These are phyloP conservation scores for Tipula unca DNA, from an alignment of 2,888 invertebrate species.

Conservation along the genomic window DNA sequence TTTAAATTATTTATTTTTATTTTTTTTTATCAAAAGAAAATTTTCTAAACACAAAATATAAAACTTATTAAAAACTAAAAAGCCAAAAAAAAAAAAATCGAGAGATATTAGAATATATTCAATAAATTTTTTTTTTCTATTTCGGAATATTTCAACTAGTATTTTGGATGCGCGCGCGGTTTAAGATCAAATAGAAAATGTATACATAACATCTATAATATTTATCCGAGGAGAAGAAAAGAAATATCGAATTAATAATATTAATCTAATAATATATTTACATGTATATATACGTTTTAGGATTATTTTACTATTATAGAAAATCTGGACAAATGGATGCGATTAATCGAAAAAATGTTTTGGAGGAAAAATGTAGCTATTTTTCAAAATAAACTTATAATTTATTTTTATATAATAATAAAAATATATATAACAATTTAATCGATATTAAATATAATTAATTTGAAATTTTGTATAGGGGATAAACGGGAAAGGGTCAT, in stretches of 20 bases:
- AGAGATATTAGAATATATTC: neutral
- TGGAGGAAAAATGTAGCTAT: neutral
- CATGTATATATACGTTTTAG: neutral
- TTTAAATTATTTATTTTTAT: neutral
- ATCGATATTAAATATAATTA: too few relatives aligned
- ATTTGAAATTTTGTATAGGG: neutral
- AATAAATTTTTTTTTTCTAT: neutral
- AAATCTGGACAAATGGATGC: slow-evolving; percentile 16
- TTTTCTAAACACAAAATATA: neutral
- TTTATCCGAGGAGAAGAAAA: neutral
- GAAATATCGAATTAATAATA: slow-evolving; percentile 8
- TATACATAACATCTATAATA: neutral
- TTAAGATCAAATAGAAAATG: neutral
- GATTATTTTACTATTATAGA: neutral
- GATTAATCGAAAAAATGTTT: neutral
- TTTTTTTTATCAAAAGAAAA: neutral
- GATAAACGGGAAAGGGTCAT: neutral
- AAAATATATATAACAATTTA: neutral
- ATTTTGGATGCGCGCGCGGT: neutral
- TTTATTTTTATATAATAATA: neutral
- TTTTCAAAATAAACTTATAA: neutral
- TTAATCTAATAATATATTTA: neutral
- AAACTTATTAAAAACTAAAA: neutral
- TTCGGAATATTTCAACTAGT: neutral
- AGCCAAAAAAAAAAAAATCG: neutral